Percentiles rank a stretch among this genome's conserved stretches.
Evolutionary conservation across 2,113 vertebrate species (phyloP).

Genomic region (Rhegmatorhina hoffmannsi): DNA sequence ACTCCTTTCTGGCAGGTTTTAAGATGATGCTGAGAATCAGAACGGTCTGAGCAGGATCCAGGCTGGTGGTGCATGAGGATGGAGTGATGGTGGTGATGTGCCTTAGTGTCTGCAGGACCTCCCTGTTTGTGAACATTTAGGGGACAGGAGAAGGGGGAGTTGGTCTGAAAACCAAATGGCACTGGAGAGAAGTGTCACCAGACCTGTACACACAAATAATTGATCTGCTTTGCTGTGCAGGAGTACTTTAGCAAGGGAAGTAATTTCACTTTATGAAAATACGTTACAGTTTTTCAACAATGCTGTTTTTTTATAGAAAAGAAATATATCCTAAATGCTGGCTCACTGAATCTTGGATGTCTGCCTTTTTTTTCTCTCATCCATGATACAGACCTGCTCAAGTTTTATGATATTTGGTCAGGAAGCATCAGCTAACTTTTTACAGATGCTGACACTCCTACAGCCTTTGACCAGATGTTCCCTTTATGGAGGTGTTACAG

Average conservation of each 20-base stretch:
- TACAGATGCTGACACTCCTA: neutral
- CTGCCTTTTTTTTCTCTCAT: neutral
- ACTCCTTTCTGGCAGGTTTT: neutral
- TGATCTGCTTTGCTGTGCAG: neutral
- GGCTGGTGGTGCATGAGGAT: neutral
- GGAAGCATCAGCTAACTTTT: neutral
- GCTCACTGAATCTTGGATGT: neutral
- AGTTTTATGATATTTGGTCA: neutral
- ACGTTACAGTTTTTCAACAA: neutral
- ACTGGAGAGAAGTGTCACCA: neutral
- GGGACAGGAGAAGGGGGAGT: accelerated
- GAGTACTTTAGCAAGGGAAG: neutral
- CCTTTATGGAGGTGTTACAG: neutral
- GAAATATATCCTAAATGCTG: neutral
- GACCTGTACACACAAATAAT: too few relatives aligned
- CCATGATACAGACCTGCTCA: neutral
- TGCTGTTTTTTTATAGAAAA: neutral
- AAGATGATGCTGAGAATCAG: neutral
- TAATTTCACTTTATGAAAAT: neutral
- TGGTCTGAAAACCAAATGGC: neutral
- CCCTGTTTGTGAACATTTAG: neutral
- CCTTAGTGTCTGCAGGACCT: neutral
- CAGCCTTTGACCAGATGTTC: neutral
- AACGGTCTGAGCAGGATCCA: neutral
- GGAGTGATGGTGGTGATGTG: neutral